phyloP scores from a whole-genome alignment of 2,888 invertebrate species.

The Hyposoter didymator region DNA sequence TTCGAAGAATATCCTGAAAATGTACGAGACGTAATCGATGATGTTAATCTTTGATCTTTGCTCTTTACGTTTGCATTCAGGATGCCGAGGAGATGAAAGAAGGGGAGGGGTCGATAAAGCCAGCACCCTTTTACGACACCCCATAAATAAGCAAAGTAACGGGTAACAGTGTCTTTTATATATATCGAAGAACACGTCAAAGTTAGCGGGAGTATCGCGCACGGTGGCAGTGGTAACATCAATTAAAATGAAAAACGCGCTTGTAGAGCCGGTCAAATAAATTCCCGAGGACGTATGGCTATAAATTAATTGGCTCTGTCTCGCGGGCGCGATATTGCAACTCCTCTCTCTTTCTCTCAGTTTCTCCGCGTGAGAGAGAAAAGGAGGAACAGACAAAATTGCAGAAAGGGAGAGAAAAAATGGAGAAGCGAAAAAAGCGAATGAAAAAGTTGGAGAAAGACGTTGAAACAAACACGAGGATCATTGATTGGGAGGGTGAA shows the following conservation, averaged over 20 bases:
- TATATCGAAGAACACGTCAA: conserved; percentile 23
- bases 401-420: conserved; percentile 10
- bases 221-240: conserved; percentile 67
- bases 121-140: conserved; percentile 66
- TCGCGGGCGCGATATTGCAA: conserved; percentile 51
- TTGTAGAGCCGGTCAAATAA: conserved; percentile 71
- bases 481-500: conserved; percentile 38
- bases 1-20: background rate
- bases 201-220: conserved; percentile 55
- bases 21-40: conserved; percentile 18
- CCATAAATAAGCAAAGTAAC: conserved; percentile 62
- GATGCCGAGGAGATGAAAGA: background rate
- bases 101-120: conserved; percentile 50
- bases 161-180: conserved; percentile 51
- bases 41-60: conserved; percentile 30
- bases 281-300: conserved; percentile 70
- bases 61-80: background rate
- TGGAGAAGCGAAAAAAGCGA: conserved; percentile 12
- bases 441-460: conserved; percentile 33
- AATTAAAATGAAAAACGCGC: conserved; percentile 68
- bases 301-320: conserved; percentile 72
- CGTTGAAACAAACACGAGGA: conserved; percentile 41
- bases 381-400: conserved; percentile 4
- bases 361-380: conserved; percentile 2
- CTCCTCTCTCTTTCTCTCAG: conserved; percentile 37